phyloP scores from a whole-genome alignment of 2,797 vertebrate genomes.

The Chloroceryle amazona region DNA sequence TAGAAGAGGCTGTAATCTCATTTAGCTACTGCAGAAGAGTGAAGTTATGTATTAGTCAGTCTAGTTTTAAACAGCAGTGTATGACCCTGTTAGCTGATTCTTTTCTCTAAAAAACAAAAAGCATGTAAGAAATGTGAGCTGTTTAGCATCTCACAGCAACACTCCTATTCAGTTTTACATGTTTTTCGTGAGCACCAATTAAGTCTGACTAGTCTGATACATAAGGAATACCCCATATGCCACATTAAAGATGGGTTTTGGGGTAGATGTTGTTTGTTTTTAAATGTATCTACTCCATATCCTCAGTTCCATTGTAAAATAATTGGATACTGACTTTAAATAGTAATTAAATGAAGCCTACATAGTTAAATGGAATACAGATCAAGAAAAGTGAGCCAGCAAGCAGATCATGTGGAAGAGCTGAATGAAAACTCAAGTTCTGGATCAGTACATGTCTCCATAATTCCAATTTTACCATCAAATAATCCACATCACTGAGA shows the following conservation, averaged over 20 bases:
- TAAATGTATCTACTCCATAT: background rate
- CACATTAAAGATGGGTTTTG: background rate
- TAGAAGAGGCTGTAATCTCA: conserved; percentile 71
- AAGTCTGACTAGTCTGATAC: background rate
- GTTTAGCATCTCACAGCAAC: background rate
- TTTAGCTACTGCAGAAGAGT: conserved; percentile 62
- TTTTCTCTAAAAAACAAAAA: conserved; percentile 32
- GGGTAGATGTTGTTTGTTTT: background rate
- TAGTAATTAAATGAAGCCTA: background rate
- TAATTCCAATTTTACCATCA: background rate
- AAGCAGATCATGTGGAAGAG: background rate
- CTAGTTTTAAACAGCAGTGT: conserved; percentile 51
- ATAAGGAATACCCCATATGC: background rate
- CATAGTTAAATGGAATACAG: background rate
- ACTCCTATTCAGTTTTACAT: background rate
- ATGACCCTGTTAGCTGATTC: conserved; percentile 16
- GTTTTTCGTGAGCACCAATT: background rate
- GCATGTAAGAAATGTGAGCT: background rate
- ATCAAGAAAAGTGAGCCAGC: background rate
- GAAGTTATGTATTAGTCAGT: conserved; percentile 69
- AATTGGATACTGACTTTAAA: background rate
- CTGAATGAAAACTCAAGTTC: background rate
- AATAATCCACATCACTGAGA: background rate
- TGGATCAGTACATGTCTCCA: background rate
- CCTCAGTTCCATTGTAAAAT: background rate